Evolutionary conservation across 2,888 invertebrate genomes (phyloP).

Genomic region (Frankliniella intonsa): DNA sequence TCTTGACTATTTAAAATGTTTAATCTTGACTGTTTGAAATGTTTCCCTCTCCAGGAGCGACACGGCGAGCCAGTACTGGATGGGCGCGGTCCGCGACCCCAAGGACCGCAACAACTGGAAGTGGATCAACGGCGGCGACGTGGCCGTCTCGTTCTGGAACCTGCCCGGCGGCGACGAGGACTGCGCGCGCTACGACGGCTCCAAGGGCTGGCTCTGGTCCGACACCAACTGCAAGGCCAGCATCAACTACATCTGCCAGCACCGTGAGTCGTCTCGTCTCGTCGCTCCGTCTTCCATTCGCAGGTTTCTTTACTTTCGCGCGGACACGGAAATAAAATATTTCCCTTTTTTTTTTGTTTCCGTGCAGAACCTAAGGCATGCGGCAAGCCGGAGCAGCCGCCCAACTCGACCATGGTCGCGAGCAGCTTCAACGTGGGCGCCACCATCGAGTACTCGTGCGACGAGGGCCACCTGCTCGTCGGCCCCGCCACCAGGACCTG

Average conservation of each 20-base stretch:
- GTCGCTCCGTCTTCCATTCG: no score
- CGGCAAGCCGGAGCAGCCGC: slow-evolving; percentile 87
- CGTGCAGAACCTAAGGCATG: slow-evolving; percentile 78
- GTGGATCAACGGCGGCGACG: slow-evolving; percentile 84
- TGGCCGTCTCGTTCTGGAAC: slow-evolving; percentile 89
- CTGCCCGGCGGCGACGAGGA: slow-evolving; percentile 75
- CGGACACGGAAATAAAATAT: slow-evolving; percentile 29
- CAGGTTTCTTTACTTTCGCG: background rate
- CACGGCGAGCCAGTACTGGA: slow-evolving; percentile 89
- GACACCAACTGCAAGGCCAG: slow-evolving; percentile 81
- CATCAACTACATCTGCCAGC: slow-evolving; percentile 88
- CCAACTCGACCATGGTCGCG: slow-evolving; percentile 82
- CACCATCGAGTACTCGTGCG: slow-evolving; percentile 77
- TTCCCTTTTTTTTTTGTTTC: slow-evolving; percentile 34
- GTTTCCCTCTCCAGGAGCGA: no score
- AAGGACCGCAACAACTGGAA: slow-evolving; percentile 76
- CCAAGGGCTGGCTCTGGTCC: slow-evolving; percentile 92
- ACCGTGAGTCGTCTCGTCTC: slow-evolving; percentile 67
- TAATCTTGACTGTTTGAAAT: no score
- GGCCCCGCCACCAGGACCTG: slow-evolving; percentile 80
- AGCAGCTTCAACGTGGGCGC: slow-evolving; percentile 76
- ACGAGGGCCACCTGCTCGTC: slow-evolving; percentile 78
- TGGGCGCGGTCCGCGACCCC: slow-evolving; percentile 84
- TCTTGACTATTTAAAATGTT: no score
- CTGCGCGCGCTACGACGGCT: slow-evolving; percentile 86